phyloP scores from a whole-genome alignment of 2,888 invertebrate species.

The Drosophila multiciliata region DNA sequence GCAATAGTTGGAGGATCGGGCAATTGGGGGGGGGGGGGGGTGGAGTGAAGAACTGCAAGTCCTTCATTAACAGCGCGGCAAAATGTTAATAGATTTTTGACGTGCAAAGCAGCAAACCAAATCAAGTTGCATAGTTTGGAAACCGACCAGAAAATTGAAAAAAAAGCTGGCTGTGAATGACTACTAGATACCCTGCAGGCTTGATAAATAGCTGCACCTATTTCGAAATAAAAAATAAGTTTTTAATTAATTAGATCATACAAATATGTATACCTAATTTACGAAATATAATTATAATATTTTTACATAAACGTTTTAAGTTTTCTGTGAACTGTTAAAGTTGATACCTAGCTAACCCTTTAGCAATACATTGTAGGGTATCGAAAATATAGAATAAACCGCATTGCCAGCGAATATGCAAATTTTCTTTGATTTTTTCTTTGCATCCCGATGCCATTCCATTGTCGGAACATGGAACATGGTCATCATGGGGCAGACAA shows the following conservation, averaged over 20 bases:
- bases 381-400: slow-evolving; percentile 24
- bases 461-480: background rate
- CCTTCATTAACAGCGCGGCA: slow-evolving; percentile 65
- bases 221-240: background rate
- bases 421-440: slow-evolving; percentile 51
- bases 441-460: background rate
- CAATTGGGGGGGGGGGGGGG: background rate
- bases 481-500: slow-evolving; percentile 26
- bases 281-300: background rate
- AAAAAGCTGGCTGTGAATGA: background rate
- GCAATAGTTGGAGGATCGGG: slow-evolving; percentile 12
- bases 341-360: background rate
- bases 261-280: background rate
- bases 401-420: slow-evolving; percentile 64
- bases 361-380: slow-evolving; percentile 2
- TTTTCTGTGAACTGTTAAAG: background rate
- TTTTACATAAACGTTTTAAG: background rate
- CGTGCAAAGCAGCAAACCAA: slow-evolving; percentile 32
- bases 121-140: slow-evolving; percentile 20
- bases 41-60: slow-evolving; percentile 3
- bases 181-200: background rate
- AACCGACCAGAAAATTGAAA: slow-evolving; percentile 6
- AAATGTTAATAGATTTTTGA: slow-evolving; percentile 74
- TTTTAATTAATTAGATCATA: background rate
- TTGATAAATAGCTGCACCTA: background rate